These are phyloP conservation scores for Podarcis cretensis DNA, from an alignment of 2,113 vertebrate species.

Conservation along the genomic window DNA sequence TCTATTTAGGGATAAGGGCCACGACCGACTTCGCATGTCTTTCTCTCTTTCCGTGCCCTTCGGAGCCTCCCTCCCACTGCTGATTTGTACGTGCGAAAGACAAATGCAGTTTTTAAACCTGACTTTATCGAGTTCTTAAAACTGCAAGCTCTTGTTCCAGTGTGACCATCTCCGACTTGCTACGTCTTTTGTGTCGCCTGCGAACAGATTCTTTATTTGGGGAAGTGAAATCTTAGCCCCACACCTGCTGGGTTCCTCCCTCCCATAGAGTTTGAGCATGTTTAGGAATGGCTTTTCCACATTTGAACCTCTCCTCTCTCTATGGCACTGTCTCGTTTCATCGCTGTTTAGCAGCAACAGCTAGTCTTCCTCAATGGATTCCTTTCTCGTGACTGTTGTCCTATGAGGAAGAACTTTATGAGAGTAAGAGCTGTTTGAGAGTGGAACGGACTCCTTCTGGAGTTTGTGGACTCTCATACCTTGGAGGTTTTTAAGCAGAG, in stretches of 20 bases:
- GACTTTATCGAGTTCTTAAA: neutral
- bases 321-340: neutral
- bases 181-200: neutral
- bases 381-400: too few relatives aligned
- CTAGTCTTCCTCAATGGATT: too few relatives aligned
- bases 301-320: neutral
- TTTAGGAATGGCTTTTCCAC: neutral
- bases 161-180: neutral
- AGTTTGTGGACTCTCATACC: too few relatives aligned
- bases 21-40: neutral
- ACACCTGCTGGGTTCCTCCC: neutral
- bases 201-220: neutral
- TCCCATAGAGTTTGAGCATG: neutral
- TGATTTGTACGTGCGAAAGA: neutral
- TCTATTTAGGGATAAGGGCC: neutral
- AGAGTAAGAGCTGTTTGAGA: too few relatives aligned
- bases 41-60: too few relatives aligned
- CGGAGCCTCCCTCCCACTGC: neutral
- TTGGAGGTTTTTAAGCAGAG: too few relatives aligned
- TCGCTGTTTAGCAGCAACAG: neutral
- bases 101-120: neutral
- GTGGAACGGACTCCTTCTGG: fast-evolving
- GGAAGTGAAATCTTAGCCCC: neutral
- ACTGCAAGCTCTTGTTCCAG: neutral
- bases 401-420: too few relatives aligned